These are phyloP conservation scores for Microplitis demolitor DNA, from an alignment of 1,140 invertebrate genomes.

Conservation along the genomic window DNA sequence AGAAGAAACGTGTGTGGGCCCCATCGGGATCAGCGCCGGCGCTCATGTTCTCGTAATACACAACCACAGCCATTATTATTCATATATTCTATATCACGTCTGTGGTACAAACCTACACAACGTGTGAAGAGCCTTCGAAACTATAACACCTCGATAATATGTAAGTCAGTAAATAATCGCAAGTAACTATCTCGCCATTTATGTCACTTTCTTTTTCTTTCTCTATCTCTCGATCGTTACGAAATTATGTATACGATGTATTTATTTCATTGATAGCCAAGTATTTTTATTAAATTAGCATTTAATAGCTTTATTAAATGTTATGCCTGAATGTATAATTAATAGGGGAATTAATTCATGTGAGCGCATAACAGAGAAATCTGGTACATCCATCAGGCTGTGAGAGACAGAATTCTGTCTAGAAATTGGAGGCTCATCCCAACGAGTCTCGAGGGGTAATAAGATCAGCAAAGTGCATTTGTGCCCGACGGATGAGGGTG, in stretches of 20 bases:
- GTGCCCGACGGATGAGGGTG: slow-evolving; percentile 17
- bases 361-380: not conserved
- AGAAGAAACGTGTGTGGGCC: slow-evolving; percentile 27
- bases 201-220: not conserved
- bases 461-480: slow-evolving; percentile 32
- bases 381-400: not conserved
- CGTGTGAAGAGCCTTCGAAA: slow-evolving; percentile 30
- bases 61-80: slow-evolving; percentile 56
- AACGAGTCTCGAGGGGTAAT: not conserved
- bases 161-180: slow-evolving; percentile 43
- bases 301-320: too few species aligned
- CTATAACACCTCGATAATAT: slow-evolving; percentile 40
- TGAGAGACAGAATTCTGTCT: not conserved
- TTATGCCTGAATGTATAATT: not conserved
- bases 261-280: not conserved
- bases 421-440: not conserved
- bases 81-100: slow-evolving; percentile 61
- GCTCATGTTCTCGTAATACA: slow-evolving; percentile 36
- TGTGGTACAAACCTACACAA: slow-evolving; percentile 49
- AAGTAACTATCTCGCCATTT: slow-evolving; percentile 38
- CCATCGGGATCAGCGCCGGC: slow-evolving; percentile 28
- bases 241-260: not conserved
- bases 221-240: not conserved
- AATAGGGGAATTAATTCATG: not conserved
- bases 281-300: not conserved